Percentiles rank a stretch among this genome's conserved stretches.
phyloP scores from a whole-genome alignment of 2,888 invertebrate genomes.

The Ommatoiulus sabulosus region DNA sequence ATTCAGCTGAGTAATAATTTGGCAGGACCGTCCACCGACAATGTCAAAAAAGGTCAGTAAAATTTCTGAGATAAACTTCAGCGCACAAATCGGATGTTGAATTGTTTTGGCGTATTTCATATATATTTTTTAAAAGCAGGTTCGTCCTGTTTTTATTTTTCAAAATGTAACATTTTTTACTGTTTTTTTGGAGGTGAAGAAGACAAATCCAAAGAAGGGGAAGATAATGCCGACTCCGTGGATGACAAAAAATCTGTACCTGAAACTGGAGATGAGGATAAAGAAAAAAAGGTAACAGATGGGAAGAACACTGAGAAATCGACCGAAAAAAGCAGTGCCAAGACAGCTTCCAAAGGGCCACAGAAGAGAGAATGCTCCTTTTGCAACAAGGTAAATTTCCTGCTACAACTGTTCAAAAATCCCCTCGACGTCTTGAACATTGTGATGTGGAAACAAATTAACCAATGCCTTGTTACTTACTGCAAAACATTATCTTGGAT shows the following conservation, averaged over 20 bases:
- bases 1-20: slow-evolving; percentile 56
- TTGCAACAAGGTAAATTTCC: slow-evolving; percentile 54
- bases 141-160: not conserved
- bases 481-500: too few species aligned
- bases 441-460: too few species aligned
- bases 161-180: not conserved
- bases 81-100: not conserved
- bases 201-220: slow-evolving; percentile 56
- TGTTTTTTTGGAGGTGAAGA: not conserved
- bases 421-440: too few species aligned
- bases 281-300: slow-evolving; percentile 58
- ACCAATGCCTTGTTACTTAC: too few species aligned
- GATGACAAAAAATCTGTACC: slow-evolving; percentile 54
- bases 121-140: not conserved
- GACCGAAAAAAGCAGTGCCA: not conserved
- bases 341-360: slow-evolving; percentile 13
- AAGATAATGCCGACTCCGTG: slow-evolving; percentile 56
- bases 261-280: slow-evolving; percentile 56
- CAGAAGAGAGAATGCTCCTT: slow-evolving; percentile 42
- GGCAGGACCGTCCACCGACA: not conserved
- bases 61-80: not conserved
- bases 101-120: not conserved
- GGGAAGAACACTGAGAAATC: slow-evolving; percentile 29
- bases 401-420: too few species aligned
- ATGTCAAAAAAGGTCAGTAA: not conserved